These are phyloP conservation scores for Channa argus DNA, from an alignment of 2,113 vertebrate species.

Conservation along the genomic window DNA sequence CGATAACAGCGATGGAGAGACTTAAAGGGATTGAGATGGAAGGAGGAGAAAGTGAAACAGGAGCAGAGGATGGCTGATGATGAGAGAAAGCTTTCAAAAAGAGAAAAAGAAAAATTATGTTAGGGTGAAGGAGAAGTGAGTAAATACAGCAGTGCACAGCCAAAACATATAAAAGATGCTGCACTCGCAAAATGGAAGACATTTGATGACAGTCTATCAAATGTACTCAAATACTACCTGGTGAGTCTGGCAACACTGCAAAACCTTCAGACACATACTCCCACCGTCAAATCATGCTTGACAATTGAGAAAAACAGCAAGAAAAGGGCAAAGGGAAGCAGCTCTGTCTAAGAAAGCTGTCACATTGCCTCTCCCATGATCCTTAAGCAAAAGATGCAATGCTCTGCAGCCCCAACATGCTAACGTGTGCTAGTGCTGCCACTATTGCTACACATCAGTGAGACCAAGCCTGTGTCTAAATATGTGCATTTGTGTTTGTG, in stretches of 20 bases:
- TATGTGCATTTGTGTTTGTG: slow-evolving; percentile 26
- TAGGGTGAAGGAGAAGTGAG: background rate
- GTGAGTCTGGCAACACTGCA: slow-evolving; percentile 34
- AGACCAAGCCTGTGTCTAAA: slow-evolving; percentile 2
- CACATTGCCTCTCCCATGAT: slow-evolving; percentile 47
- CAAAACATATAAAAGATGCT: slow-evolving; percentile 33
- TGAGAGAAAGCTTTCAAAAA: slow-evolving; percentile 23
- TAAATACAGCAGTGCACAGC: slow-evolving; percentile 7
- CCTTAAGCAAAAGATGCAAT: slow-evolving; percentile 49
- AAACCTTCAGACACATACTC: slow-evolving; percentile 15
- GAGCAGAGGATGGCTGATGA: slow-evolving; percentile 44
- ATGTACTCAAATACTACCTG: slow-evolving; percentile 45
- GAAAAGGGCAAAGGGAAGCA: slow-evolving; percentile 59
- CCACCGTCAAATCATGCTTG: slow-evolving; percentile 17
- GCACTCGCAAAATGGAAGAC: slow-evolving; percentile 49
- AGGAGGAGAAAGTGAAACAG: slow-evolving; percentile 33
- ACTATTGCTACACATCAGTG: slow-evolving; percentile 55
- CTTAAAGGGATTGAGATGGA: slow-evolving; percentile 11
- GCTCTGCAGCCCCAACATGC: slow-evolving; percentile 63
- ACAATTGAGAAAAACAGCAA: slow-evolving; percentile 38
- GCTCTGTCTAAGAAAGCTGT: slow-evolving; percentile 66
- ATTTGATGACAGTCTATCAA: slow-evolving; percentile 8
- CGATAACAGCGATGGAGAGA: slow-evolving; percentile 68
- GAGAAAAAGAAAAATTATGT: background rate
- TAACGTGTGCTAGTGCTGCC: slow-evolving; percentile 63